A percentile compares a stretch with the other conserved stretches of the same genome.
These are phyloP conservation scores for Eulemur mongoz DNA, from an alignment of 2,797 vertebrate species.

Conservation along the genomic window DNA sequence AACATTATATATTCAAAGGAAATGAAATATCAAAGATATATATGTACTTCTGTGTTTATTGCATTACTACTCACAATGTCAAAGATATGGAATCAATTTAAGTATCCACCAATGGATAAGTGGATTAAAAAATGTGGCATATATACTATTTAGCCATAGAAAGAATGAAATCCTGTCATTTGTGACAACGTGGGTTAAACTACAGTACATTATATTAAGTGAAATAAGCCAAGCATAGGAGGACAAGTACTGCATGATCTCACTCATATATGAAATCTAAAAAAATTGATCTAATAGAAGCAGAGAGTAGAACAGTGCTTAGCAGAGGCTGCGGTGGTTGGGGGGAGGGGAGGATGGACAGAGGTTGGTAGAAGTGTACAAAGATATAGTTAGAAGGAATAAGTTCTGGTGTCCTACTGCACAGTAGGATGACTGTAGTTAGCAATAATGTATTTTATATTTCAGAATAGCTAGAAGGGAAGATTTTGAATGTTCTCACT, in stretches of 20 bases:
- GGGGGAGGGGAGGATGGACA: not conserved
- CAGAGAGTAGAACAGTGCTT: not conserved
- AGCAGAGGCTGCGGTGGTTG: not conserved
- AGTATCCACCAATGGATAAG: not conserved
- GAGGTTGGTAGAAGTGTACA: not conserved
- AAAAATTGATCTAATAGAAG: not conserved
- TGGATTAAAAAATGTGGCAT: not conserved
- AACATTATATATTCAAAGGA: not conserved
- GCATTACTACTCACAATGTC: not conserved
- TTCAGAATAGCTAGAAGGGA: not conserved
- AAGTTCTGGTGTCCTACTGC: not conserved
- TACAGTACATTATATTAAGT: not conserved
- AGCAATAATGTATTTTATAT: not conserved
- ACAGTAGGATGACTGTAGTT: not conserved
- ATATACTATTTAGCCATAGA: not conserved
- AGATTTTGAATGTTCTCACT: not conserved
- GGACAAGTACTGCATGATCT: not conserved
- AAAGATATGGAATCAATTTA: not conserved
- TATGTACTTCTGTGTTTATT: not conserved
- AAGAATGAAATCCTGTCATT: not conserved
- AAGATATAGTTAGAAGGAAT: not conserved
- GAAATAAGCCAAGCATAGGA: not conserved
- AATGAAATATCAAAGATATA: not conserved
- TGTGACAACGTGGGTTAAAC: not conserved
- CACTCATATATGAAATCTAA: not conserved